Evolutionary conservation across 2,113 vertebrate species (phyloP).

Genomic region (Phyllopteryx taeniolatus): DNA sequence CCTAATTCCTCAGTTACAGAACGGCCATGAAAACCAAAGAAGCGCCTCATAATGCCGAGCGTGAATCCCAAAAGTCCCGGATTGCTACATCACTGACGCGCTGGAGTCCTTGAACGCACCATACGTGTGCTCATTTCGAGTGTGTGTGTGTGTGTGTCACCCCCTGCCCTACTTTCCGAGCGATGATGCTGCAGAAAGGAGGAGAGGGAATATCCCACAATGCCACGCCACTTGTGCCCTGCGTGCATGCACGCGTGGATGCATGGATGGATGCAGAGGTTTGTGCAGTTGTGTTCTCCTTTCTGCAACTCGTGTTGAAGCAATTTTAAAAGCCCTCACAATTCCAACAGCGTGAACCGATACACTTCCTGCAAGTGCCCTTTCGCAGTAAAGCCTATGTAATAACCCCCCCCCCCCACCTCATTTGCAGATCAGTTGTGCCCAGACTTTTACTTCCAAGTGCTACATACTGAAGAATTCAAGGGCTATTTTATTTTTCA

Average conservation of each 20-base stretch:
- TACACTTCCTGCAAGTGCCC: not conserved
- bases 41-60: not conserved
- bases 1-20: too few relatives aligned
- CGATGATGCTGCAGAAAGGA: conserved; percentile 64
- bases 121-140: conserved; percentile 12
- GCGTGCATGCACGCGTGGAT: not conserved
- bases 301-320: not conserved
- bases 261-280: conserved; percentile 17
- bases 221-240: conserved; percentile 39
- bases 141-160: conserved; percentile 24
- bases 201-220: conserved; percentile 59
- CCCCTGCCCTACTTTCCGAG: conserved; percentile 64
- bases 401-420: too few relatives aligned
- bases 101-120: not conserved
- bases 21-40: not conserved
- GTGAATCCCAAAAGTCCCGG: not conserved
- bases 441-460: too few relatives aligned
- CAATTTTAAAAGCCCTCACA: not conserved
- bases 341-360: not conserved
- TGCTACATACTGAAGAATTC: too few relatives aligned
- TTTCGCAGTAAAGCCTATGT: not conserved
- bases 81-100: not conserved
- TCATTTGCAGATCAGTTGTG: too few relatives aligned
- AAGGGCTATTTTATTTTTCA: too few relatives aligned
- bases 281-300: not conserved